Base-by-base conservation (phyloP, 2,888 invertebrate species). In the Sinelater perroti region DNA sequence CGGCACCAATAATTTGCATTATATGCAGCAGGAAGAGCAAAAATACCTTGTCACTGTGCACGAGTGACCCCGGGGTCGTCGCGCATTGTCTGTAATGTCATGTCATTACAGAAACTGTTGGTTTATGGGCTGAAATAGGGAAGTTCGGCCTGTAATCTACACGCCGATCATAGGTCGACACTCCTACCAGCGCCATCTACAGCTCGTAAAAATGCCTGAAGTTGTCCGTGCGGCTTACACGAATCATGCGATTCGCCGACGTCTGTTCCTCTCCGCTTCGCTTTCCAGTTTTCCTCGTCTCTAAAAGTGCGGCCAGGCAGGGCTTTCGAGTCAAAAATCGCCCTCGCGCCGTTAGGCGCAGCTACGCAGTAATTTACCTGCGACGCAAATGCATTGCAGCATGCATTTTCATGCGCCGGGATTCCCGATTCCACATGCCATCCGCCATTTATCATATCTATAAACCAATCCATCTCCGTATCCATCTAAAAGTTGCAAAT, bases 51-150 rank as follows among this genome's bases (percentile, higher is more conserved):
- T 64, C 58, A 64, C 58, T 61, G 61, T 56, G 59, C 61, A 59
- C 62, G 58, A 56, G 56, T 62, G 72, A 72, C 67, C 72, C 54
- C 46, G 51, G 53, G 71, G 70, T 72, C 70, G 65, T 26, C 38
- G 53, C 57, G 59, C 57, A 70, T 69, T 69, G 66, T 67, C 62
- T 65, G 60, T 67, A 68, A 70, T 72, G 65, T 65, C 67, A 65
- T 71, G 67, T 69, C 66, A 73, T 72, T 72, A 71, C 65, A 66
- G 65, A 63, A 67, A 67, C 67, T 72, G 71, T 71, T 70, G 70
- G 69, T 72, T 71, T 68, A 69, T 63, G 64, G 61, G 54, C 56
- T 56, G 62, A 65, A 65, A 65, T 63, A 50, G 56, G 63, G 59
- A 64, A 69, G 64, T 66, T 60, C 63, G 63, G 62, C 65, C 70